Evolutionary conservation across 1,140 invertebrate genomes (phyloP).

Genomic region (Pseudomyrmex dendroicus): DNA sequence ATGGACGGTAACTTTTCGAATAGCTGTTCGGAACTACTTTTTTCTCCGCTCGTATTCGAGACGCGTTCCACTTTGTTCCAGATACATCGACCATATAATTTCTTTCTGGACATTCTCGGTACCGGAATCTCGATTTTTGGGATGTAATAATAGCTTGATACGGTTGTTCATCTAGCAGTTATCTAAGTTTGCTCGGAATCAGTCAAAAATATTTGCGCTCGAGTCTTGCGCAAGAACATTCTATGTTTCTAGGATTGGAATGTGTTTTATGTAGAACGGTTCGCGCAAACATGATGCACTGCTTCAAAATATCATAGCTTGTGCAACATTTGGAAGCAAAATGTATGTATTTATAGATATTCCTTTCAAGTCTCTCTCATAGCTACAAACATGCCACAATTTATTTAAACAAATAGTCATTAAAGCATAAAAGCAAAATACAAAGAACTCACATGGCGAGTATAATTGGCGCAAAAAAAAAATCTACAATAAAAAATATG

Average conservation of each 20-base stretch:
- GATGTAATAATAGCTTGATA: constrained; percentile 9
- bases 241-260: not conserved
- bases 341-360: not conserved
- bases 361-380: no score
- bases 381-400: not conserved
- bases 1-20: constrained; percentile 46
- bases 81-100: not conserved
- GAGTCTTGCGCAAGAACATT: not conserved
- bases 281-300: not conserved
- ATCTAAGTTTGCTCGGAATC: not conserved
- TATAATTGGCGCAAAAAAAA: no score
- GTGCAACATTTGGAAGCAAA: not conserved
- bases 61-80: not conserved
- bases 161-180: not conserved
- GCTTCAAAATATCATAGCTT: not conserved
- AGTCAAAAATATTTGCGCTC: not conserved
- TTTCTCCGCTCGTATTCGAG: constrained; percentile 18
- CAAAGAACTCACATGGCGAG: no score
- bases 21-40: constrained; percentile 43
- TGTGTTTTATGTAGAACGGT: no score
- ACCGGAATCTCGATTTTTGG: no score
- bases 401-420: not conserved
- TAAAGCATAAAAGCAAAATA: not conserved
- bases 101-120: constrained; percentile 1
- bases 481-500: no score